Evolutionary conservation across 2,797 vertebrate genomes (phyloP).

Genomic region (Danio aesculapii): DNA sequence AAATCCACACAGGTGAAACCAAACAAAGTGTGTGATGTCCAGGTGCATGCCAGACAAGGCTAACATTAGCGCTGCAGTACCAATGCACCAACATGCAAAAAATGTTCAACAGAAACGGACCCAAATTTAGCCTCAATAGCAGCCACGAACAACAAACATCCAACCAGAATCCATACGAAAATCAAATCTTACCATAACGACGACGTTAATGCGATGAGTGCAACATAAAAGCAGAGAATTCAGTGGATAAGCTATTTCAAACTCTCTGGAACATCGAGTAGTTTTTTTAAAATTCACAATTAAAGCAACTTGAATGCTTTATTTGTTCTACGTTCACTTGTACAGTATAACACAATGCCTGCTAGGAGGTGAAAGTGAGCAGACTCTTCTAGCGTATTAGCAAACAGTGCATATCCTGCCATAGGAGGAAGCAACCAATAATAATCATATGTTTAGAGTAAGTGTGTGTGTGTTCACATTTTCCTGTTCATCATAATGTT

Average conservation of each 20-base stretch:
- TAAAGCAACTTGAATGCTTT: conserved; percentile 38
- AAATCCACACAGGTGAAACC: conserved; percentile 9
- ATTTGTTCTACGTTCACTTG: conserved; percentile 52
- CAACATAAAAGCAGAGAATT: conserved; percentile 66
- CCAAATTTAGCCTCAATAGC: conserved; percentile 41
- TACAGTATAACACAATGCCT: conserved; percentile 62
- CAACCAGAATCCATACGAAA: conserved; percentile 45
- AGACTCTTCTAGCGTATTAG: conserved; percentile 56
- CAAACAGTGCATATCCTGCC: conserved; percentile 85
- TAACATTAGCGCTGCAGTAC: conserved; percentile 39
- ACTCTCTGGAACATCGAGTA: conserved; percentile 65
- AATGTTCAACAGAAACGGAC: conserved; percentile 35
- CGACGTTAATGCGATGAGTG: conserved; percentile 57
- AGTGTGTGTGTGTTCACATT: conserved; percentile 35
- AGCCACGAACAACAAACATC: conserved; percentile 54
- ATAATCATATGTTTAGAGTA: conserved; percentile 64
- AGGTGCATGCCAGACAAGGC: conserved; percentile 51
- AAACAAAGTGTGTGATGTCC: conserved; percentile 47
- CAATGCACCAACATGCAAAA: conserved; percentile 41
- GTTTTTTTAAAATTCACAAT: conserved; percentile 56
- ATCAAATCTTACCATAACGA: conserved; percentile 37
- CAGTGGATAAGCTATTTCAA: conserved; percentile 66
- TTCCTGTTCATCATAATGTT: conserved; percentile 53
- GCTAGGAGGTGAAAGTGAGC: conserved; percentile 61
- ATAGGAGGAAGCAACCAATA: conserved; percentile 98